These are phyloP conservation scores for Amphiura filiformis DNA, from an alignment of 35 echinoderm and acorn worm genomes.

Conservation along the genomic window DNA sequence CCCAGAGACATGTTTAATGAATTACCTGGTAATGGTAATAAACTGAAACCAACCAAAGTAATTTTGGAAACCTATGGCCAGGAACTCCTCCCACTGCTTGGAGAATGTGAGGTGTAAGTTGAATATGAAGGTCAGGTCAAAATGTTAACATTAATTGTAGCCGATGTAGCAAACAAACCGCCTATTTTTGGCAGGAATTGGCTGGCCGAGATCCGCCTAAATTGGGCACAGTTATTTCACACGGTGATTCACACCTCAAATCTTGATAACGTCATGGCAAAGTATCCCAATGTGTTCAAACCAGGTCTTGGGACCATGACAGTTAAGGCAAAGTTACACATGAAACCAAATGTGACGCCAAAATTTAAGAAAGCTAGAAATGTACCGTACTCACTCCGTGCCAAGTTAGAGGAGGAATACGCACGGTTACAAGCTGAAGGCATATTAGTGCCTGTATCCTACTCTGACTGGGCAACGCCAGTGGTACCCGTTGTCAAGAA, in stretches of 20 bases:
- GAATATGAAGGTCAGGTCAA: constrained; percentile 7
- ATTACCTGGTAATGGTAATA: background rate
- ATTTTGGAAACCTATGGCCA: constrained; percentile 41
- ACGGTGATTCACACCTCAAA: background rate
- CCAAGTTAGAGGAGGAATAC: constrained; percentile 58
- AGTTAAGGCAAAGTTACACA: constrained; percentile 34
- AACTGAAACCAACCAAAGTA: background rate
- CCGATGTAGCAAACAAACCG: constrained; percentile 15
- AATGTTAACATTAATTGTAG: constrained; percentile 27
- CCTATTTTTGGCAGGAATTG: constrained; percentile 55
- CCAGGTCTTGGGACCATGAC: constrained; percentile 16
- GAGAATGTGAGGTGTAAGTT: constrained; percentile 28
- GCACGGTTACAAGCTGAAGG: constrained; percentile 44
- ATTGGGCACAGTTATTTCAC: constrained; percentile 55
- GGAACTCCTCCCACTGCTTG: constrained; percentile 12
- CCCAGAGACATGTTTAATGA: background rate
- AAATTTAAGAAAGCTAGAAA: constrained; percentile 50
- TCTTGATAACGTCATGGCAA: background rate
- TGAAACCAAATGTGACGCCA: constrained; percentile 38
- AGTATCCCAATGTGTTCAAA: constrained; percentile 37
- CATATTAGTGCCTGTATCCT: constrained; percentile 21
- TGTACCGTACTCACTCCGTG: constrained; percentile 56
- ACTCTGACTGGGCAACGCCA: constrained; percentile 60
- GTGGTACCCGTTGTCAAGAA: constrained; percentile 62
- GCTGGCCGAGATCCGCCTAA: constrained; percentile 46